A percentile compares a stretch with the other conserved stretches of the same genome.
phyloP scores from a whole-genome alignment of 2,888 invertebrate species.

The Drosophila pegasa region DNA sequence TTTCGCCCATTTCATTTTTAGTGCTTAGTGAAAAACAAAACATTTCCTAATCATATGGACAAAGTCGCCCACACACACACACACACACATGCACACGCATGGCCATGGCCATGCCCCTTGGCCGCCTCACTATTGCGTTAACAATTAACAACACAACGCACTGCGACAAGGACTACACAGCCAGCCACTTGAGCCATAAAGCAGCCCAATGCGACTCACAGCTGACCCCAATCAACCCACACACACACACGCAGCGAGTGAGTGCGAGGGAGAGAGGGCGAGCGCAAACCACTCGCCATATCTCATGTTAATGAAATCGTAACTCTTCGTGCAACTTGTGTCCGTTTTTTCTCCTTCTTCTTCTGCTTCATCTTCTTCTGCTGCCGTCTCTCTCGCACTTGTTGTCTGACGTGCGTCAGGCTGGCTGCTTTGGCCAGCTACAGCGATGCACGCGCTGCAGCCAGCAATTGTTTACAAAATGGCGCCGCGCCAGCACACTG shows the following conservation, averaged over 20 bases:
- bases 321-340: slow-evolving; percentile 75
- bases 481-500: not conserved
- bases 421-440: slow-evolving; percentile 7
- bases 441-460: slow-evolving; percentile 32
- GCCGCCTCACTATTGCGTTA: slow-evolving; percentile 41
- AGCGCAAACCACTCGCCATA: slow-evolving; percentile 68
- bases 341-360: slow-evolving; percentile 69
- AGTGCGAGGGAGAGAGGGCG: not conserved
- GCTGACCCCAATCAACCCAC: slow-evolving; percentile 61
- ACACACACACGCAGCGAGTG: slow-evolving; percentile 9
- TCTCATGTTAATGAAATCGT: slow-evolving; percentile 82
- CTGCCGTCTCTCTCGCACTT: slow-evolving; percentile 4
- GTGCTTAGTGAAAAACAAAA: slow-evolving; percentile 78
- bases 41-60: slow-evolving; percentile 78
- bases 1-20: slow-evolving; percentile 65
- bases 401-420: slow-evolving; percentile 40
- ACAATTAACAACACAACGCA: slow-evolving; percentile 74
- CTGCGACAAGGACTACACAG: slow-evolving; percentile 57
- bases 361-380: slow-evolving; percentile 12
- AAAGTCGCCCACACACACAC: slow-evolving; percentile 35
- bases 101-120: not conserved
- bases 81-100: slow-evolving; percentile 4
- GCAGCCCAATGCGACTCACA: slow-evolving; percentile 58
- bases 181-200: slow-evolving; percentile 74
- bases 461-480: slow-evolving; percentile 39